These are phyloP conservation scores for Eumacrocentrus americanus DNA, from an alignment of 2,888 invertebrate genomes.

Conservation along the genomic window DNA sequence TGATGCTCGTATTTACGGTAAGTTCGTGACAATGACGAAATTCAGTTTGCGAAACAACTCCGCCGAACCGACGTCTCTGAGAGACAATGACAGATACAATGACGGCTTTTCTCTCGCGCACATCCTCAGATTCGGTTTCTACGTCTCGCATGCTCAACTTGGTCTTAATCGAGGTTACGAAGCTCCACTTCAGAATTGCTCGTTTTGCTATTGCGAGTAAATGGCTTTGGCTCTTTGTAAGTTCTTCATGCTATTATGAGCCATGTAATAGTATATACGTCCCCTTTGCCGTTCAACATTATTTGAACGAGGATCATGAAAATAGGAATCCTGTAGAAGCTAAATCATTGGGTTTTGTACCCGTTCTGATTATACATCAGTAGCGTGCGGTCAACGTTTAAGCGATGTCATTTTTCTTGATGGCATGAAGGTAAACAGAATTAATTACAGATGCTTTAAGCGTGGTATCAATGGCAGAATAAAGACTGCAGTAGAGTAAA, in stretches of 20 bases:
- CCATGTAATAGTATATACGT: no score
- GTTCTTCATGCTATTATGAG: no score
- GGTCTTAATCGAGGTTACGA: not conserved
- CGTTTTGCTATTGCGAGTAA: not conserved
- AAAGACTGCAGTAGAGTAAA: not conserved
- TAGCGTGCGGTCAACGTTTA: no score
- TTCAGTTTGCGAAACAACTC: conserved; percentile 50
- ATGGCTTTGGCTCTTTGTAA: not conserved
- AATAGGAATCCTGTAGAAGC: no score
- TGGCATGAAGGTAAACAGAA: no score
- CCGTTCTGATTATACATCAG: no score
- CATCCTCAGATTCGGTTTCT: conserved; percentile 29
- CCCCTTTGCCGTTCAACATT: no score
- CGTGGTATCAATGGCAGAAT: not conserved
- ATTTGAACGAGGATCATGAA: no score
- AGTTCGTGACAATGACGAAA: conserved; percentile 48
- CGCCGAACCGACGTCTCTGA: conserved; percentile 38
- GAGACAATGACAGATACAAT: conserved; percentile 48
- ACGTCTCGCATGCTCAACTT: conserved; percentile 19
- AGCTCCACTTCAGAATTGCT: not conserved
- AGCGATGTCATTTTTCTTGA: no score
- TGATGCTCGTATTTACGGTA: conserved; percentile 16
- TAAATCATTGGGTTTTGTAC: no score
- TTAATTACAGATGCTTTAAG: not conserved
- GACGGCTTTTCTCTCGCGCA: conserved; percentile 21